Base-by-base conservation (phyloP, 2,797 vertebrate species). In the Macropus fuliginosus region DNA sequence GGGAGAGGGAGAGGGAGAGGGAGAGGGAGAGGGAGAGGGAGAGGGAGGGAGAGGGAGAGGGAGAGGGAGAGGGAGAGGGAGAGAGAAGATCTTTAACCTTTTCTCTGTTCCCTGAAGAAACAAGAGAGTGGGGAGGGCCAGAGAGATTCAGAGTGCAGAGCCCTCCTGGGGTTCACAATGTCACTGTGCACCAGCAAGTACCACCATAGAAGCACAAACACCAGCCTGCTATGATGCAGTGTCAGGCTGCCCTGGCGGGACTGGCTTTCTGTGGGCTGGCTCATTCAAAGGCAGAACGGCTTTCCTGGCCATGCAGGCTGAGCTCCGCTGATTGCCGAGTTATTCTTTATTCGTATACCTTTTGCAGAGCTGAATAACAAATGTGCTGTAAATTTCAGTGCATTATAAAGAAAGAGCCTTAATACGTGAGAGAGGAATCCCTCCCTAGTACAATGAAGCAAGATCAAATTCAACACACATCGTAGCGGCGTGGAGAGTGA, bases 261-360 rank as follows among this genome's bases (percentile, higher is more conserved):
- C 31, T 66, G 52, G 24, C 18, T 87, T 50, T n/a, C 54, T 18
- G 46, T 28, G 28, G 92, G 29, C 0, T 81, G 66, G 92, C 95
- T 40, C 91, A 92, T 94, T 95, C 55, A 12, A 66, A 93, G 92
- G 74, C 94, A 50, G 93, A 94, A 56, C 5, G 8, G 56, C 92
- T 96, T 92, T 12, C 40, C 10, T 4, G 89, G 87, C 62, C 92
- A 55, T 87, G 50, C 52, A 0, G 55, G 74, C 96, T 81, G 94
- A 55, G 54, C 54, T 0, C 31, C 56, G 87, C 52, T 34, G 91
- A 29, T 90, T 92, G 96, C 95, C 59, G 6, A 93, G 95, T 96
- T 94, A 74, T 97, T 98, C 94, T 95, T 91, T 94, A 94, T 95
- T 97, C 96, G 96, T 96, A 97, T 93, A 93, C 92, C 93, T 98